These are phyloP conservation scores for Bradysia coprophila DNA, from an alignment of 1,140 invertebrate genomes.

Conservation along the genomic window DNA sequence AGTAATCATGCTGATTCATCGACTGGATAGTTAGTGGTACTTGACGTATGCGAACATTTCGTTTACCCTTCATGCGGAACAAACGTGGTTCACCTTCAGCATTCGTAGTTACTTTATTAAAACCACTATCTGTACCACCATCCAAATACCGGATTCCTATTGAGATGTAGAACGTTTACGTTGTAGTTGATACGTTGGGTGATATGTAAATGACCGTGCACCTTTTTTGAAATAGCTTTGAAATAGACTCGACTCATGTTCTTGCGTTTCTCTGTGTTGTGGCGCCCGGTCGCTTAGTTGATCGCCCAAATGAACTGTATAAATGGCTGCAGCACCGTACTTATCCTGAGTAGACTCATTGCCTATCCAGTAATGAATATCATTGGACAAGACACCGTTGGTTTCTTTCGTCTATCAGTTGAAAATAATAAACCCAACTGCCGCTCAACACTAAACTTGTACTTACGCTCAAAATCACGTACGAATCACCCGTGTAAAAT, in stretches of 20 bases:
- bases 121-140: conserved; percentile 71
- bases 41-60: conserved; percentile 63
- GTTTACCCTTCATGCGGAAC: conserved; percentile 79
- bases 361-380: conserved; percentile 85
- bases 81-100: conserved; percentile 50
- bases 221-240: conserved; percentile 60
- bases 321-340: conserved; percentile 70
- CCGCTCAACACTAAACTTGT: conserved; percentile 1
- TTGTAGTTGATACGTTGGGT: no score
- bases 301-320: conserved; percentile 73
- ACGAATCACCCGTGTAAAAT: conserved; percentile 78
- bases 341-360: conserved; percentile 69
- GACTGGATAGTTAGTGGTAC: conserved; percentile 53
- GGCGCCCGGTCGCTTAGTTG: conserved; percentile 65
- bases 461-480: conserved; percentile 72
- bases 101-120: conserved; percentile 63
- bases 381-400: conserved; percentile 46
- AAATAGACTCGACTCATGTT: conserved; percentile 66
- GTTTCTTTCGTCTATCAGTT: conserved; percentile 37
- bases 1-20: conserved; percentile 82
- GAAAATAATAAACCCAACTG: neutral
- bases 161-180: no score
- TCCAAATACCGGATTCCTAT: conserved; percentile 57
- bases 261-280: conserved; percentile 73
- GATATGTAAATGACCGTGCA: no score